Evolutionary conservation across 2,888 invertebrate species (phyloP).

Genomic region (Drosophila bunnanda): DNA sequence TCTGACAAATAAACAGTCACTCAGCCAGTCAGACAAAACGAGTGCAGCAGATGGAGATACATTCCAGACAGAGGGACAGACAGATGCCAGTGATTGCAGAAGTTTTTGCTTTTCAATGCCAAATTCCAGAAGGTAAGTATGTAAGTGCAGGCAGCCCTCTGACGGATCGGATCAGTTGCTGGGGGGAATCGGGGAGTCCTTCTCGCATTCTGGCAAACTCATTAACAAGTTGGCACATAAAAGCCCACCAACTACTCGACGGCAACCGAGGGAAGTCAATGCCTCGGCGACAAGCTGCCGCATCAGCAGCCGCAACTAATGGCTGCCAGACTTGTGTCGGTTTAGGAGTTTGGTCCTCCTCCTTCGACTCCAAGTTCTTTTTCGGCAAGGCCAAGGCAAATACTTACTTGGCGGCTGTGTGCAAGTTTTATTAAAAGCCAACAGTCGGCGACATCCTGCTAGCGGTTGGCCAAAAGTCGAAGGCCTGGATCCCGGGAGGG

Average conservation of each 20-base stretch:
- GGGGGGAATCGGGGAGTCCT: conserved; percentile 6
- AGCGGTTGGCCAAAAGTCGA: conserved; percentile 53
- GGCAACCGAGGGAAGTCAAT: conserved; percentile 56
- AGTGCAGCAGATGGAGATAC: conserved; percentile 41
- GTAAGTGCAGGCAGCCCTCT: conserved; percentile 41
- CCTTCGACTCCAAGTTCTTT: conserved; percentile 26
- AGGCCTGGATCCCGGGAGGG: not conserved
- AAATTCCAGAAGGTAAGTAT: conserved; percentile 49
- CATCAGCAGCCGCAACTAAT: conserved; percentile 70
- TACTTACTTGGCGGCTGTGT: conserved; percentile 55
- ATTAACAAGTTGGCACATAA: conserved; percentile 77
- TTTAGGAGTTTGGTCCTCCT: conserved; percentile 24
- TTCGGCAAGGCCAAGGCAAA: conserved; percentile 55
- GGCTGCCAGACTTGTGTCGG: conserved; percentile 67
- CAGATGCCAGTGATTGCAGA: conserved; percentile 42
- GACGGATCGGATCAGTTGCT: conserved; percentile 1
- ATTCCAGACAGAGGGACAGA: conserved; percentile 25
- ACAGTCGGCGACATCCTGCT: conserved; percentile 66
- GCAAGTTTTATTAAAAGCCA: conserved; percentile 76
- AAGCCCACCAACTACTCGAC: conserved; percentile 58
- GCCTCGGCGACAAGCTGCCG: conserved; percentile 68
- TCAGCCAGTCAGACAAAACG: conserved; percentile 22
- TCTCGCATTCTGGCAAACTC: conserved; percentile 59
- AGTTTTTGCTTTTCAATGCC: conserved; percentile 58
- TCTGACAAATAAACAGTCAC: conserved; percentile 63